Evolutionary conservation across 1,140 invertebrate species (phyloP).

Genomic region (Camponotus pennsylvanicus): DNA sequence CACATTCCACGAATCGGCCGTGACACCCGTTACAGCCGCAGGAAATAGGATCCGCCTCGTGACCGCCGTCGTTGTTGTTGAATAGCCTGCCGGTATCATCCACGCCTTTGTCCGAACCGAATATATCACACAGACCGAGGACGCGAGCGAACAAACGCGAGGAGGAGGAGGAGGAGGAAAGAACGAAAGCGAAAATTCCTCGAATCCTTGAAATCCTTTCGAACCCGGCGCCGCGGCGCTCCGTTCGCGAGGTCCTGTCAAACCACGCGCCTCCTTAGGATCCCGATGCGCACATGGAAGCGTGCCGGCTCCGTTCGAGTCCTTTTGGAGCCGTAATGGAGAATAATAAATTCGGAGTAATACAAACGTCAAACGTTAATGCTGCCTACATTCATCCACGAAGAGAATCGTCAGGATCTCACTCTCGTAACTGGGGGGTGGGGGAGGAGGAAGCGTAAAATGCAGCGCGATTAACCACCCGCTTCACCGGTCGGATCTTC

Average conservation of each 20-base stretch:
- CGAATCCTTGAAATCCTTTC: background rate
- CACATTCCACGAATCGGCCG: conserved; percentile 70
- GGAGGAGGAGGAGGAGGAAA: too few species aligned
- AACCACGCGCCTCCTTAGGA: conserved; percentile 28
- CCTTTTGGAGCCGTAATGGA: background rate
- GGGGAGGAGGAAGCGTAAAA: background rate
- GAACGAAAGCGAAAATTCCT: background rate
- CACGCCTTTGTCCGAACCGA: conserved; percentile 34
- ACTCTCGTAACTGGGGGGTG: too few species aligned
- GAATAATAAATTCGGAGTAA: background rate
- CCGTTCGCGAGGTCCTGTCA: conserved; percentile 22
- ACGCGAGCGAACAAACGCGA: too few species aligned
- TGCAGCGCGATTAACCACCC: conserved; percentile 57
- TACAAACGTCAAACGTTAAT: background rate
- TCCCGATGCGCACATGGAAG: conserved; percentile 16
- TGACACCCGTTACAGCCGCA: conserved; percentile 55
- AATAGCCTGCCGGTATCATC: conserved; percentile 32
- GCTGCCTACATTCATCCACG: background rate
- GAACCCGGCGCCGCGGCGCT: conserved; percentile 32
- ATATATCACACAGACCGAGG: background rate
- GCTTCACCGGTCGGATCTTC: conserved; percentile 62
- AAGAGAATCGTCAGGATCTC: conserved; percentile 9
- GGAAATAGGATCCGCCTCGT: conserved; percentile 50
- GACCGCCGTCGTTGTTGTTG: conserved; percentile 24
- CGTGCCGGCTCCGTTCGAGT: background rate